Percentiles rank a stretch among this genome's conserved stretches.
Evolutionary conservation across 1,140 invertebrate genomes (phyloP).

Genomic region (Aphidius gifuensis): DNA sequence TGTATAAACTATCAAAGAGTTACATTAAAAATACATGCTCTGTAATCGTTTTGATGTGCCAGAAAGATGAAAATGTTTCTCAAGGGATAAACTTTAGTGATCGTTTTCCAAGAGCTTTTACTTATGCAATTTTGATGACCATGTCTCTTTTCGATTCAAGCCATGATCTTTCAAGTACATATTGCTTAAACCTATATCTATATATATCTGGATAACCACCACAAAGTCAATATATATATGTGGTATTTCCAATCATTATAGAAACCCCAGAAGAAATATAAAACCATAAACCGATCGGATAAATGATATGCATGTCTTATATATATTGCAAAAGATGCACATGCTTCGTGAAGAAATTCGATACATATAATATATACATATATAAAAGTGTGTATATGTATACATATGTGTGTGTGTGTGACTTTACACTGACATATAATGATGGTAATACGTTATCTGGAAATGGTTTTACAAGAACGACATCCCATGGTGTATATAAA

Average conservation of each 20-base stretch:
- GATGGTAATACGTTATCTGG: conserved; percentile 48
- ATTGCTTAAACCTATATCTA: conserved; percentile 5
- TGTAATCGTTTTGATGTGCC: conserved; percentile 48
- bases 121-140: conserved; percentile 53
- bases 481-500: conserved; percentile 52
- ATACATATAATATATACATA: neutral
- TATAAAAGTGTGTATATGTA: conserved; percentile 12
- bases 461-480: conserved; percentile 56
- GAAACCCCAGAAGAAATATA: conserved; percentile 49
- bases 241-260: conserved; percentile 55
- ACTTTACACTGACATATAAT: conserved; percentile 30
- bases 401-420: conserved; percentile 28
- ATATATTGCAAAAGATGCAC: conserved; percentile 38
- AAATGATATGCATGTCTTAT: conserved; percentile 46
- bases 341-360: too few species aligned
- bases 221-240: conserved; percentile 36
- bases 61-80: conserved; percentile 23
- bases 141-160: conserved; percentile 15
- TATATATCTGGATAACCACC: conserved; percentile 6
- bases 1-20: neutral
- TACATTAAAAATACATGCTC: conserved; percentile 43
- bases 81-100: conserved; percentile 30
- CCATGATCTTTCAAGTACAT: conserved; percentile 10
- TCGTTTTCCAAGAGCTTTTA: conserved; percentile 51
- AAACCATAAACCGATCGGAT: conserved; percentile 53